Base-by-base conservation (phyloP, 2,113 vertebrate genomes). In the Turnix velox region DNA sequence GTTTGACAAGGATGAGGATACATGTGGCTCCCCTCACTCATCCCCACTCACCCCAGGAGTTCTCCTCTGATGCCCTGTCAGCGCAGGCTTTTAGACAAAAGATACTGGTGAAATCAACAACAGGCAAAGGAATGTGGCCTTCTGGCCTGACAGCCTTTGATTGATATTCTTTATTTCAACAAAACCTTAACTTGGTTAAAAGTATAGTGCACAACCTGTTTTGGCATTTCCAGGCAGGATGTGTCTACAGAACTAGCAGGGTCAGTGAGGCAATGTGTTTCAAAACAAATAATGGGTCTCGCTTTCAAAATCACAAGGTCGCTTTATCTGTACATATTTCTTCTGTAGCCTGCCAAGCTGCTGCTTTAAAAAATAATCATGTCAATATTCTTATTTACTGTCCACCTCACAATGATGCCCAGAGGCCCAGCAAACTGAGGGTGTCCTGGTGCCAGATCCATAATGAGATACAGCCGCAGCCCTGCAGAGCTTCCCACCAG, bases 101-200 rank as follows among this genome's bases (percentile, higher is more conserved):
- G 94, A 87, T 93, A 89, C 58, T 78, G 69, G 80, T 76, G 92
- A 81, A 92, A 93, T 92, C 93, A 92, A 74, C 87, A 95, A 51
- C 81, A 81, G 77, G 27, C 43, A 93, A 79, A 93, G 77, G 91
- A 95, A 96, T 95, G 94, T 91, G 91, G 92, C 92, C 95, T 93
- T 94, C 91, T 96, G 92, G 84, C 88, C 94, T 77, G 84, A 49
- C 49, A 68, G 86, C 55, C 87, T 89, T 95, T 93, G 91, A 95
- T 23, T 93, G 94, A 94, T 94, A 93, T 39, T 92, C 91, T 80
- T 95, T 93, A 89, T 95, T 96, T 93, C 89, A 94, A 93, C 94
- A 96, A 92, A 93, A 92, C 77, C 58, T 93, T 93, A 92, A 84
- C 88, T 89, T 51, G 27, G 84, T 92, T 89, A 67, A 82, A 95